Evolutionary conservation across 1,140 invertebrate species (phyloP).

Genomic region (Matsumurasca onukii): DNA sequence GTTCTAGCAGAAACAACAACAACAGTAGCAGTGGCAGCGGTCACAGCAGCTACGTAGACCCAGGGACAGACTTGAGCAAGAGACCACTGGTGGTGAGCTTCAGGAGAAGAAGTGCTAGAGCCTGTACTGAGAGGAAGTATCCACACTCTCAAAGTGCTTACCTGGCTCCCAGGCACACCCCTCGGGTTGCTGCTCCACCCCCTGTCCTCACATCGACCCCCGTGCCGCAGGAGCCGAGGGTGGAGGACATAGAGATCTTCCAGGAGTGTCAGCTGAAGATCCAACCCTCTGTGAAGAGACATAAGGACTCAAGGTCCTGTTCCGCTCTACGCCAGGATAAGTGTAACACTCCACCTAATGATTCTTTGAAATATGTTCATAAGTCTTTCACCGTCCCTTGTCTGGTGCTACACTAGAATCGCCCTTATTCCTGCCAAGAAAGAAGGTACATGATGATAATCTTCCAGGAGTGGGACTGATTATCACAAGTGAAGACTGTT

Average conservation of each 20-base stretch:
- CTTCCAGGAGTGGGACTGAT: no score
- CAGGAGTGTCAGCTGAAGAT: constrained; percentile 40
- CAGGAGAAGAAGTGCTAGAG: constrained; percentile 27
- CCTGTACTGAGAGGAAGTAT: constrained; percentile 14
- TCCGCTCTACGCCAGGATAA: not conserved
- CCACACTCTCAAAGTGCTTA: no score
- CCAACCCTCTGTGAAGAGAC: constrained; percentile 19
- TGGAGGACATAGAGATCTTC: constrained; percentile 42
- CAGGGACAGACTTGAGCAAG: constrained; percentile 31
- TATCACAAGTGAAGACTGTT: no score
- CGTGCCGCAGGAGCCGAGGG: constrained; percentile 28
- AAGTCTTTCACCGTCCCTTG: constrained; percentile 33
- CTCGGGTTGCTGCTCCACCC: not conserved
- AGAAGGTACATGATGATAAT: no score
- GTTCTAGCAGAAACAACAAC: constrained; percentile 34
- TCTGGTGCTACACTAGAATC: constrained; percentile 25
- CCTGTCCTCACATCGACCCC: constrained; percentile 3
- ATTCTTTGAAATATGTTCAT: constrained; percentile 4
- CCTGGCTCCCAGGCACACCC: not conserved
- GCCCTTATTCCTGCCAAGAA: no score
- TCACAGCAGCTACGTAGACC: constrained; percentile 30
- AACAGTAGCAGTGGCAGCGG: constrained; percentile 22
- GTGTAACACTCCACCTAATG: not conserved
- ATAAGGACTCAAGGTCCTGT: not conserved
- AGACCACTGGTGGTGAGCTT: constrained; percentile 40